Evolutionary conservation across 2,888 invertebrate species (phyloP).

Genomic region (Portevinia maculata): DNA sequence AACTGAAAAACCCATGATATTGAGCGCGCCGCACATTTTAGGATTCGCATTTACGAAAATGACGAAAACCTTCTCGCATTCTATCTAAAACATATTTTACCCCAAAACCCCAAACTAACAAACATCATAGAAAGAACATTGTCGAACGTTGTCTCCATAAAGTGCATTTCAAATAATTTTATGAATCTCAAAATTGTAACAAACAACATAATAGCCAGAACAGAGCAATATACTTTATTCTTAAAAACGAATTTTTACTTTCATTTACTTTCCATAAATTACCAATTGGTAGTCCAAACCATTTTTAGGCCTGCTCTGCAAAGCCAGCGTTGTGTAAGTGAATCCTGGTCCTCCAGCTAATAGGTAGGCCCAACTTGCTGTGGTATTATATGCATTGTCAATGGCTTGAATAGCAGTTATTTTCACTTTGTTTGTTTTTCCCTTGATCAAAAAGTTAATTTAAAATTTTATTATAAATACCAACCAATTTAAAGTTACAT

Average conservation of each 20-base stretch:
- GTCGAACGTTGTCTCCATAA: too few species aligned
- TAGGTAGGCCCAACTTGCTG: constrained; percentile 27
- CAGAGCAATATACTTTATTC: too few species aligned
- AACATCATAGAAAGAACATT: too few species aligned
- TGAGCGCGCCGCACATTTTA: too few species aligned
- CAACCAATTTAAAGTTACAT: not conserved
- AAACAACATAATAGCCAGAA: not conserved
- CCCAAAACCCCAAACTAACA: too few species aligned
- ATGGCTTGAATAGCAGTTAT: constrained; percentile 37
- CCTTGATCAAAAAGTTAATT: constrained; percentile 3
- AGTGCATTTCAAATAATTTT: too few species aligned
- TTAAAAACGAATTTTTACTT: too few species aligned
- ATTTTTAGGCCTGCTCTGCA: constrained; percentile 20
- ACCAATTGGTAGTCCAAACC: constrained; percentile 47
- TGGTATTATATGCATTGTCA: constrained; percentile 32
- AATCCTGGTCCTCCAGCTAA: constrained; percentile 51
- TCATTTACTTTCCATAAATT: constrained; percentile 39
- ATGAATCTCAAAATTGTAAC: not conserved
- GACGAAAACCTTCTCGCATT: too few species aligned
- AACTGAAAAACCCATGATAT: too few species aligned
- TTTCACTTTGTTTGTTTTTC: constrained; percentile 47
- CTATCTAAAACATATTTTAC: too few species aligned
- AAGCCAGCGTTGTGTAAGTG: constrained; percentile 32
- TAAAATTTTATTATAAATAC: not conserved
- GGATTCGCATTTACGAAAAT: too few species aligned